phyloP scores from a whole-genome alignment of 37 sponge, comb jelly and placozoan genomes.

The Amphimedon queenslandica region DNA sequence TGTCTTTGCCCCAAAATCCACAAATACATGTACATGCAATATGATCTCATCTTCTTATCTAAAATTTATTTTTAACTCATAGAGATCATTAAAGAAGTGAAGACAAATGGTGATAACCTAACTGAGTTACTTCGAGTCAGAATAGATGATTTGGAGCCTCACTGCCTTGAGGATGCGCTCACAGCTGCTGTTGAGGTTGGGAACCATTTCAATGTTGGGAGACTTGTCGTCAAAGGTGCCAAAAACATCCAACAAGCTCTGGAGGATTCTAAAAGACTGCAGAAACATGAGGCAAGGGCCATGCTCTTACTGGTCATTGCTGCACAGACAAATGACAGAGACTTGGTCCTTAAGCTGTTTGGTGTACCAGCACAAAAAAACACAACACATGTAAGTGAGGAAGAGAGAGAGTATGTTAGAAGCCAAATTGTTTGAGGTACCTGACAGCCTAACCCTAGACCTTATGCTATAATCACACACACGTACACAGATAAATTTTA shows the following conservation, averaged over 20 bases:
- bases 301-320: conserved; percentile 54
- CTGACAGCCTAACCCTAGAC: too few relatives aligned
- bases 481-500: too few relatives aligned
- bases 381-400: too few relatives aligned
- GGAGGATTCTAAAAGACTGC: conserved; percentile 11
- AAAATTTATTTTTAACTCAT: neutral
- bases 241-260: conserved; percentile 31
- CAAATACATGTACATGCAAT: too few relatives aligned
- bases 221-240: conserved; percentile 49
- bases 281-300: conserved; percentile 37
- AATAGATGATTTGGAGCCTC: conserved; percentile 41
- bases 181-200: conserved; percentile 35
- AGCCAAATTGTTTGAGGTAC: too few relatives aligned
- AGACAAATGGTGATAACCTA: conserved; percentile 49
- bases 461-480: too few relatives aligned
- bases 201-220: conserved; percentile 39
- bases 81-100: conserved; percentile 69
- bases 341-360: conserved; percentile 43
- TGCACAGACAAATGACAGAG: conserved; percentile 25
- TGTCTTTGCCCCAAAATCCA: too few relatives aligned
- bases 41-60: too few relatives aligned
- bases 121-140: conserved; percentile 37
- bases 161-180: conserved; percentile 52
- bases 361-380: too few relatives aligned
- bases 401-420: too few relatives aligned